phyloP scores from a whole-genome alignment of 2,113 vertebrate species.

The Chaetops frenatus region DNA sequence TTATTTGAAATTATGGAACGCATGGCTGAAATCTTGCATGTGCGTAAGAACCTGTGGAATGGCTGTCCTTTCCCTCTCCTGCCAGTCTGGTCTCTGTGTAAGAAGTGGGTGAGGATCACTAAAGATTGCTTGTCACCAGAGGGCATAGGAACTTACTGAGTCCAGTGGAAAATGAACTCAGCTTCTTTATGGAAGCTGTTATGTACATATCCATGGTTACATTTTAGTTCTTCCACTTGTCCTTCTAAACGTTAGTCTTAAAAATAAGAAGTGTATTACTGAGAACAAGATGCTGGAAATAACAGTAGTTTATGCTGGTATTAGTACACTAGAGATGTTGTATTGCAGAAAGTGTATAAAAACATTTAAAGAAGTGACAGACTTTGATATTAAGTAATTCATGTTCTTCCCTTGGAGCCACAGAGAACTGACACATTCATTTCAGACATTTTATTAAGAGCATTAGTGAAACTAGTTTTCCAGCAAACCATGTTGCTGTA shows the following conservation, averaged over 20 bases:
- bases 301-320: rapidly evolving
- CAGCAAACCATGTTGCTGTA: not conserved
- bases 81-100: not conserved
- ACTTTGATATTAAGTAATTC: not conserved
- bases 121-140: not conserved
- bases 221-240: not conserved
- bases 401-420: not conserved
- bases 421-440: not conserved
- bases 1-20: not conserved
- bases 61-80: not conserved
- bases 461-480: not conserved
- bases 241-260: not conserved
- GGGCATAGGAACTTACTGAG: not conserved
- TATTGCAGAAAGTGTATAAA: not conserved
- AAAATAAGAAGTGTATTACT: not conserved
- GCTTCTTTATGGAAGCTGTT: not conserved
- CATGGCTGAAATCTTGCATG: not conserved
- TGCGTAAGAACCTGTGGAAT: not conserved
- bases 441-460: not conserved
- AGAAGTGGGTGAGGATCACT: not conserved
- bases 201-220: not conserved
- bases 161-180: not conserved
- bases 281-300: not conserved
- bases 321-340: not conserved
- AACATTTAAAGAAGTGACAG: not conserved